Evolutionary conservation across 2,113 vertebrate species (phyloP), one percentile per base, ranked within the genome.

Genomic region (Triplophysa dalaica): DNA sequence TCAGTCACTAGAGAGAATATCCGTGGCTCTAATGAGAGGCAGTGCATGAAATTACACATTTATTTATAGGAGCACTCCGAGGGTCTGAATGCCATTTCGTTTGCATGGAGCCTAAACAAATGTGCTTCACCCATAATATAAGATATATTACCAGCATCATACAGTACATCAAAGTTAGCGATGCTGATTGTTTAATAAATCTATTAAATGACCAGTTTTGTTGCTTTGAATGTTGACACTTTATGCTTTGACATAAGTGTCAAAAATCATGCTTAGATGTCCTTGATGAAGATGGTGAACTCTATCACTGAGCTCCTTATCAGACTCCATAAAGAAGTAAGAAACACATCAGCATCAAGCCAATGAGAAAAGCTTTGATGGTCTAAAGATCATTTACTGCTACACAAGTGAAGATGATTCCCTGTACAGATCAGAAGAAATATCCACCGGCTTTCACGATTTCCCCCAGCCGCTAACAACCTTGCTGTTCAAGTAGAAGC

Each of bases 21-120:
- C 56, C 65, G 66, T 66, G 50, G 38, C 45, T 81, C 54, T 81
- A 68, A 81, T 67, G 54, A 75, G 70, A 80, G 79, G 17, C 70
- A 67, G 79, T 29, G 63, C 63, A 67, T 68, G 79, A 67, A 81
- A 81, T 75, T 45, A 64, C 24, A 67, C 52, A 43, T 48, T 75
- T 75, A 81, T 66, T 75, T 81, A 67, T 75, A 77, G 74, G 11
- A 65, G 26, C 43, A 65, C 74, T 52, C 61, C 24, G 9, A 52
- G 74, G 26, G 58, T 63, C 22, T 75, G 62, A 75, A 75, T 63
- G 61, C 50, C 17, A 19, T 64, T 73, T 64, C 11, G 0, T 26
- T 41, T 74, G 21, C 24, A 64, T 3, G 52, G 48, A 64, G 70
- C 45, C 58, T 43, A 58, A 80, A 80, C 21, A 56, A 56, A 73